Base-by-base conservation (phyloP, 1,140 invertebrate species). In the Hycleus phaleratus region DNA sequence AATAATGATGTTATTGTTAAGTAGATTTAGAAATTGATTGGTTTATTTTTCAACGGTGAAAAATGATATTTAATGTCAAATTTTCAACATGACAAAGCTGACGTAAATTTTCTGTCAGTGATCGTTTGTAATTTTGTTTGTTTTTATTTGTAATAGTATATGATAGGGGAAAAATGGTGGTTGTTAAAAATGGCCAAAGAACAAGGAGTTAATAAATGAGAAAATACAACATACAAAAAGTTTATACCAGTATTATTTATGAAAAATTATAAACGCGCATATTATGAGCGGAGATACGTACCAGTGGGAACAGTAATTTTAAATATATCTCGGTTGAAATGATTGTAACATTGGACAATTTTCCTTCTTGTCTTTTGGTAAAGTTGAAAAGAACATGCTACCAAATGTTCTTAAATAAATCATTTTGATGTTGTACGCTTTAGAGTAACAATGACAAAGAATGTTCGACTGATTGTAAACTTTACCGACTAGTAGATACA, bases 321-420 rank as follows among this genome's bases (percentile, higher is more conserved):
- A 53, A 58, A 53, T 58, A 49, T 49, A 56, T 56, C 46, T 59
- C 45, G 49, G 51, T 38, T 39, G 58, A 46, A 49, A 55, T 46
- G 48, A 54, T 44, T 26, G 25, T 43, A 42, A 46, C 48, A 55
- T 61, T 43, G 56, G 60, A 51, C 60, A 61, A 61, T 58, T 61
- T 42, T 54, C 48, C 46, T 46, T 46, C 26, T 58, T 61, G 60
- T 61, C 60, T 61, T 58, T 42, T 44, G 46, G 32, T 39, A 38
- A 49, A 55, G 50, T 51, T 54, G 55, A 61, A 61, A 61, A 61
- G 60, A 61, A 61, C 60, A 61, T 49, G 55, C 56, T 50, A 61
- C 56, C 61, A 58, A 64, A 64, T 61, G 56, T 59, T 56, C 51
- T 32, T 46, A 32, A 46, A 64, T 64, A 64, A 64, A 61, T 64